Evolutionary conservation across 2,888 invertebrate species (phyloP).

Genomic region (Oxystoma pomonae): DNA sequence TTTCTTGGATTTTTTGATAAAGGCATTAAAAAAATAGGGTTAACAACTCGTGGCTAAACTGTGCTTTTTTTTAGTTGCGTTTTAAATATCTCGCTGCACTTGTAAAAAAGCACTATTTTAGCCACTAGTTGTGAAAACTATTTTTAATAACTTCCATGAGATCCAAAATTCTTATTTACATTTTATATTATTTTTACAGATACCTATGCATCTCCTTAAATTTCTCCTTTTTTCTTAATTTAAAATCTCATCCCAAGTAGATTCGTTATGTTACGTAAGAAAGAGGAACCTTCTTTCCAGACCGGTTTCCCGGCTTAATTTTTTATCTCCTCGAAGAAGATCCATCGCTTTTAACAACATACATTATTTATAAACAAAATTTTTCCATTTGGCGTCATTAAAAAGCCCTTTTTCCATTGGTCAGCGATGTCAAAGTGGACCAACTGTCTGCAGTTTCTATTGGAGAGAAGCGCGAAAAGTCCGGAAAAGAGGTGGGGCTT

Average conservation of each 20-base stretch:
- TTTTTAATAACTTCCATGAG: no score
- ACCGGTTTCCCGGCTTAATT: slow-evolving; percentile 26
- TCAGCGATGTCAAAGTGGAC: slow-evolving; percentile 42
- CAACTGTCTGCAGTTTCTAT: slow-evolving; percentile 43
- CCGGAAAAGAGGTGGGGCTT: slow-evolving; percentile 28
- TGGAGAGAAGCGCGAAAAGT: slow-evolving; percentile 37
- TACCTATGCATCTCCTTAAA: no score
- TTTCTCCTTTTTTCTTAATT: background rate
- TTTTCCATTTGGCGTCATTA: slow-evolving; percentile 42
- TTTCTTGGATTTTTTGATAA: no score
- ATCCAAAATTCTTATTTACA: no score
- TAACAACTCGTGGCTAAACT: no score
- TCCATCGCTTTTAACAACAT: slow-evolving; percentile 43
- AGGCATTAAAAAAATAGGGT: no score
- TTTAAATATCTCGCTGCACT: no score
- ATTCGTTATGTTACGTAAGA: background rate
- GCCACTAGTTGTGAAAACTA: no score
- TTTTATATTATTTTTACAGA: no score
- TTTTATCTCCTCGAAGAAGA: slow-evolving; percentile 27
- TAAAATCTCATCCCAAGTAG: background rate
- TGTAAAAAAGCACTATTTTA: no score
- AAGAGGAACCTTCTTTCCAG: background rate
- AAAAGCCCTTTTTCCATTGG: slow-evolving; percentile 42
- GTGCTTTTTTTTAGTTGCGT: no score
- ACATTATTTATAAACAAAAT: slow-evolving; percentile 49